Evolutionary conservation across 2,797 vertebrate species (phyloP), one percentile per base, ranked within the genome.

Genomic region (Malacoctenus gilli): DNA sequence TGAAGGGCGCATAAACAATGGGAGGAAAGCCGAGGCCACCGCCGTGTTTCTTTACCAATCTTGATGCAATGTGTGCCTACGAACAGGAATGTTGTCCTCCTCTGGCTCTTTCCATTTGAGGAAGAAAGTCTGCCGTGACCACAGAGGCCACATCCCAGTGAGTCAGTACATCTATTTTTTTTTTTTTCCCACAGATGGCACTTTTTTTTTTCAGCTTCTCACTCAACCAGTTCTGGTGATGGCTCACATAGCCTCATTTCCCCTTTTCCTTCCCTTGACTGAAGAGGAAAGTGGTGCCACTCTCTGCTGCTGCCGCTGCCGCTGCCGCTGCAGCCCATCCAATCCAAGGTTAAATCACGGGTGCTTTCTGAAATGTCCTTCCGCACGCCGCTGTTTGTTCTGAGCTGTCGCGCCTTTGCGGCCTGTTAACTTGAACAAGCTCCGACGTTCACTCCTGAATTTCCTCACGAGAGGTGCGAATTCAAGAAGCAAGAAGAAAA

Each of bases 291-390:
- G 58, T 19, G 36, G 37, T 54, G 15, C 11, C 31, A 52, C 48
- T 56, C 51, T 78, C 25, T 37, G 21, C 73, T n/a, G 55, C 64
- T n/a, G n/a, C n/a, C n/a, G n/a, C n/a, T n/a, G n/a, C n/a, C n/a
- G n/a, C 25, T 37, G 21, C 73, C 12, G 55, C 64, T 69, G 57
- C 55, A 62, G 77, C 72, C 62, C 68, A 56, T 82, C 68, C 55
- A 70, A 68, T 74, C 75, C 77, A 83, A 82, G 80, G 79, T 85
- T 81, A 82, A 85, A 83, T 69, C 68, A 80, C 66, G 68, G 72
- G 75, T 71, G 61, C 65, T 72, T 68, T 79, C 42, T 67, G 48
- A 82, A 68, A 86, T 53, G 62, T 63, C 70, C 63, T 73, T 70
- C 66, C 57, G 47, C 53, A 46, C 47, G 15, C 44, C 15, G 43